These are phyloP conservation scores for Engraulis encrasicolus DNA, from an alignment of 2,113 vertebrate genomes.

Conservation along the genomic window DNA sequence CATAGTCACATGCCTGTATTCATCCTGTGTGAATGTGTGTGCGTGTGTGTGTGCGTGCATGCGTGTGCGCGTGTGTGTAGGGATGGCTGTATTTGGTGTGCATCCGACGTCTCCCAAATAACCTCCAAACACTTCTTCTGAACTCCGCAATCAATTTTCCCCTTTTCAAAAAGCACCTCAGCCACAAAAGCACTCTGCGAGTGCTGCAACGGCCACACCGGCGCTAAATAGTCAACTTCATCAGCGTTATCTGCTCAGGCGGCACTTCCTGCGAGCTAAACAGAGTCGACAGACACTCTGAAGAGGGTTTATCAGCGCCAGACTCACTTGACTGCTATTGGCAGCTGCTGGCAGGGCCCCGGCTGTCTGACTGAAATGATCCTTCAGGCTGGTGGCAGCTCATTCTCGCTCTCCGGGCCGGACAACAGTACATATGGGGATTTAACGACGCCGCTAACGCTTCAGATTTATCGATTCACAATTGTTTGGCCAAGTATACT, in stretches of 20 bases:
- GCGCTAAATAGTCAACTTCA: background rate
- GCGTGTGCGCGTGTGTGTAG: too few species aligned
- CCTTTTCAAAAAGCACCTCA: background rate
- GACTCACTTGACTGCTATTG: too few species aligned
- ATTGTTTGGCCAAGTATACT: too few species aligned
- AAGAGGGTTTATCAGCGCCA: background rate
- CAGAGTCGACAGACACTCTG: background rate
- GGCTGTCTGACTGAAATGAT: background rate
- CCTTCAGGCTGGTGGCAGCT: background rate
- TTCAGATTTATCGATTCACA: too few species aligned
- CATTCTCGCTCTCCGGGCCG: too few species aligned
- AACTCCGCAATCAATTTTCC: background rate
- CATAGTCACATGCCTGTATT: too few species aligned
- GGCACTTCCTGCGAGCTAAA: background rate
- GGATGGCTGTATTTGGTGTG: too few species aligned
- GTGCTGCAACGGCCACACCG: background rate
- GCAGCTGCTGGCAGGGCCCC: background rate
- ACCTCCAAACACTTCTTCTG: background rate
- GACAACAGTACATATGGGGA: background rate
- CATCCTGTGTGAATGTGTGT: background rate
- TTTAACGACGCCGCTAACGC: background rate
- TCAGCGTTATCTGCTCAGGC: background rate
- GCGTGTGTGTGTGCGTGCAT: too few species aligned
- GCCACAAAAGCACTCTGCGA: background rate
- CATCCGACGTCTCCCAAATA: background rate